Percentiles rank a stretch among this genome's conserved stretches.
Evolutionary conservation across 2,888 invertebrate species (phyloP).

Genomic region (Eubasilissa splendida): DNA sequence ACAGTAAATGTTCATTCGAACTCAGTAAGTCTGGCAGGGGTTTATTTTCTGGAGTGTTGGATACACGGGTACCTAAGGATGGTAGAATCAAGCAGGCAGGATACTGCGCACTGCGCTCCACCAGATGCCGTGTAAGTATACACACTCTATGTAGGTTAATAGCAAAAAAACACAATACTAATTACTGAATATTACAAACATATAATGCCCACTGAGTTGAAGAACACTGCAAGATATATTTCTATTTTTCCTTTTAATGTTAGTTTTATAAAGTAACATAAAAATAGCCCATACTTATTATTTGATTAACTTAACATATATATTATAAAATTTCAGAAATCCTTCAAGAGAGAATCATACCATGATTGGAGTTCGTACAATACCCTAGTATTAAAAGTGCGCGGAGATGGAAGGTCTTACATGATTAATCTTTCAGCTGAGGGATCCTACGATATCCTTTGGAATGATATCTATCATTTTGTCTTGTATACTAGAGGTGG

Average conservation of each 20-base stretch:
- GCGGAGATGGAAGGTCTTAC: constrained; percentile 96
- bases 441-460: constrained; percentile 87
- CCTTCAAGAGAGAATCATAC: constrained; percentile 81
- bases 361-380: constrained; percentile 87
- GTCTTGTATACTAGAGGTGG: constrained; percentile 95
- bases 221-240: too few relatives aligned
- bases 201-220: too few relatives aligned
- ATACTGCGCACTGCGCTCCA: constrained; percentile 84
- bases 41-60: constrained; percentile 81
- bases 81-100: constrained; percentile 85
- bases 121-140: constrained; percentile 32
- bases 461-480: constrained; percentile 91
- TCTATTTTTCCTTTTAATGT: too few relatives aligned
- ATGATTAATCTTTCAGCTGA: constrained; percentile 84
- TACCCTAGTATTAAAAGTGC: constrained; percentile 80
- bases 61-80: constrained; percentile 83
- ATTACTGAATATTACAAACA: too few relatives aligned
- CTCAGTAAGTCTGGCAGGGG: constrained; percentile 80
- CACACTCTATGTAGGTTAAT: neutral
- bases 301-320: too few relatives aligned
- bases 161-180: too few relatives aligned
- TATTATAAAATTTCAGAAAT: constrained; percentile 73
- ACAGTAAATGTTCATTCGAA: constrained; percentile 78
- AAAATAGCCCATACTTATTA: too few relatives aligned
- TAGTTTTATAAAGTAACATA: too few relatives aligned